Evolutionary conservation across 2,113 vertebrate species (phyloP), one percentile per base, ranked within the genome.

Genomic region (mouse (Mus musculus)): DNA sequence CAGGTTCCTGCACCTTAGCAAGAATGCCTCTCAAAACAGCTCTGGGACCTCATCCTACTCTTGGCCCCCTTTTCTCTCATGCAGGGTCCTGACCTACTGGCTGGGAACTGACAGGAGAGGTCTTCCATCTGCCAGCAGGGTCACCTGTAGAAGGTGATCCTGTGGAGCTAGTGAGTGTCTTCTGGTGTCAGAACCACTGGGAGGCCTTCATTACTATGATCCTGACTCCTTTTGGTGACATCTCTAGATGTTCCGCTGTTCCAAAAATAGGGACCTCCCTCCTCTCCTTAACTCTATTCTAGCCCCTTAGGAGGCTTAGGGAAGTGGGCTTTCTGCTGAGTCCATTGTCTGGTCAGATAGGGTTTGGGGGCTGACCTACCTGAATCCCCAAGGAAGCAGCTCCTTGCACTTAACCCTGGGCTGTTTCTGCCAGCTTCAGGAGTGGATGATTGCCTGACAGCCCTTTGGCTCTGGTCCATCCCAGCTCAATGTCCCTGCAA

Each of bases 21-120:
- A 71, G 92, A 94, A 77, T 77, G 59, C 75, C 90, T 96, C 94
- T 93, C n/a, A 89, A 78, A 97, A 97, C 90, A 97, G 89, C 80
- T 69, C 84, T 1, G 0, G 54, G 92, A n/a, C 76, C 81, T 94
- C 52, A 16, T 14, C 19, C 0, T 59, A 49, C 71, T 72, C 36
- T 39, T 39, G 67, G 13, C 19, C 36, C 63, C 71, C 77, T 59
- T 59, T 59, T 49, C 71, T 80, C 71, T 17, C n/a, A 33, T 11
- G 0, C 1, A 9, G 90, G 95, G 88, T 95, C 95, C 72, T 36
- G 46, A 28, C 65, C 2, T 2, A 9, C 61, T 63, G 65, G 86
- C 80, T 90, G 71, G 75, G 77, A 86, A 77, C 52, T 5, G 33
- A 54, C 26, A 67, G 30, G 36, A 49, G n/a, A 63, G 65, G 46